phyloP scores from a whole-genome alignment of 2,797 vertebrate genomes.

The Oreochromis grahami region DNA sequence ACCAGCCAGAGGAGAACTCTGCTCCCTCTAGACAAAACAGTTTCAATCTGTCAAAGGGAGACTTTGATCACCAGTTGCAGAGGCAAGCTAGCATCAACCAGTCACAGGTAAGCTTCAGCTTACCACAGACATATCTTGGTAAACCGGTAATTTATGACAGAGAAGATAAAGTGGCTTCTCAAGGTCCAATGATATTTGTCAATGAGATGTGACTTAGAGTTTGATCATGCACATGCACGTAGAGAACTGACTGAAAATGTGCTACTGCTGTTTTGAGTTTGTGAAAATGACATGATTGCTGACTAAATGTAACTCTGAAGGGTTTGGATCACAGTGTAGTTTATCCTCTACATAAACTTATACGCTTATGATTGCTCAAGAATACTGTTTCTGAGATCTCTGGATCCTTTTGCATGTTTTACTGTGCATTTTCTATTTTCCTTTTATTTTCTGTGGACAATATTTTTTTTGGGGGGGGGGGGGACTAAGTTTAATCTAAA shows the following conservation, averaged over 20 bases:
- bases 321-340: not conserved
- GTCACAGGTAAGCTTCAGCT: conserved; percentile 55
- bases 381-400: not conserved
- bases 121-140: conserved; percentile 71
- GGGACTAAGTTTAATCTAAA: not conserved
- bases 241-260: not conserved
- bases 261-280: not conserved
- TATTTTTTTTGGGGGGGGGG: not conserved
- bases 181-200: conserved; percentile 84
- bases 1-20: conserved; percentile 79
- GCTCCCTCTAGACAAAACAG: conserved; percentile 75
- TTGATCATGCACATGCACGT: not conserved
- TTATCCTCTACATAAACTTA: not conserved
- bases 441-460: not conserved
- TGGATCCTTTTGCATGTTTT: not conserved
- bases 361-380: not conserved
- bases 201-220: conserved; percentile 81
- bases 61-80: conserved; percentile 32
- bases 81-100: conserved; percentile 58
- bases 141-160: conserved; percentile 51
- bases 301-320: not conserved
- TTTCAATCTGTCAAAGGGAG: conserved; percentile 50
- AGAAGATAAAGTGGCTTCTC: conserved; percentile 75
- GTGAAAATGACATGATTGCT: not conserved
- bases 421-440: not conserved